A percentile compares a stretch with the other conserved stretches of the same genome.
Conservation (phyloP, 2,113 vertebrate genomes). For the Gavia stellata region DNA sequence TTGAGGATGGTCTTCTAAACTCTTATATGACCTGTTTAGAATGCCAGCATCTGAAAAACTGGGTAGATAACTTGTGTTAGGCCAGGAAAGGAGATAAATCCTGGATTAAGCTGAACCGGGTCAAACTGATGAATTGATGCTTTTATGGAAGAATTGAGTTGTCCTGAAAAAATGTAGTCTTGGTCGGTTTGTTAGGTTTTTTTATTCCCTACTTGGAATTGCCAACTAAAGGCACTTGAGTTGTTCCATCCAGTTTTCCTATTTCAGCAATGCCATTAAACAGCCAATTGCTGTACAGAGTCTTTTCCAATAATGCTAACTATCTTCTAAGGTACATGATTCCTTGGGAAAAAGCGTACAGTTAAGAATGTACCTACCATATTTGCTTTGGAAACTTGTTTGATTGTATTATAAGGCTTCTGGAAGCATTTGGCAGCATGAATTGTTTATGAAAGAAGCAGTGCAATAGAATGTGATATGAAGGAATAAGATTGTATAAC, state of each 20-base stretch:
- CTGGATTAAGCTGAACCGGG: not conserved
- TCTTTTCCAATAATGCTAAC: not conserved
- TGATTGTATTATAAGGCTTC: not conserved
- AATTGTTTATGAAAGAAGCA: not conserved
- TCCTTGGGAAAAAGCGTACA: not conserved
- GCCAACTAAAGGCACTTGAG: not conserved
- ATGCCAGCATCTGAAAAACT: not conserved
- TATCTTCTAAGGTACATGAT: not conserved
- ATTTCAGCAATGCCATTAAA: not conserved
- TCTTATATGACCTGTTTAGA: not conserved
- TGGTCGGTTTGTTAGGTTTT: not conserved
- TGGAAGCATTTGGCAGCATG: constrained; percentile 3
- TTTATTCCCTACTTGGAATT: not conserved
- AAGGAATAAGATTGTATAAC: not conserved
- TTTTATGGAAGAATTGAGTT: not conserved
- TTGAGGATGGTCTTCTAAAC: not conserved
- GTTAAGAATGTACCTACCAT: not conserved
- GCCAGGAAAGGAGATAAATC: not conserved
- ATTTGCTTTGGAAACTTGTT: not conserved
- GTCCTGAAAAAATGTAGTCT: not conserved
- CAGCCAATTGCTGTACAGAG: not conserved
- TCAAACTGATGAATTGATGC: not conserved
- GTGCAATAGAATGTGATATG: not conserved
- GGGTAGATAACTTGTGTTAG: not conserved
- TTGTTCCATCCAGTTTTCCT: not conserved